Base-by-base conservation (phyloP, 2,113 vertebrate species). In the Corvus moneduloides region DNA sequence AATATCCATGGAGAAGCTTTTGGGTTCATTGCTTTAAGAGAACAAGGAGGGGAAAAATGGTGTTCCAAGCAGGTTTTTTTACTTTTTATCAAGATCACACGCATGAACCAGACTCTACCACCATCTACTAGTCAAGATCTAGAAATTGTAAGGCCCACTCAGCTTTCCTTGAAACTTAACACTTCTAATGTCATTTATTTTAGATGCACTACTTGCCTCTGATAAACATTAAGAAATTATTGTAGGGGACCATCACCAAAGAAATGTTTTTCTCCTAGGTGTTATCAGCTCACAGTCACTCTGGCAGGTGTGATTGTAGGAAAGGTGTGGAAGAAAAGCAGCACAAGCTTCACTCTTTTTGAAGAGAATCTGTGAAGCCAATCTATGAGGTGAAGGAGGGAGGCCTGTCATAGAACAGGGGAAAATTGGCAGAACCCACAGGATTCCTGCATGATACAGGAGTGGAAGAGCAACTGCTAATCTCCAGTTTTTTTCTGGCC, bases 141-240 rank as follows among this genome's bases (percentile, higher is more conserved):
- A 75, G 54, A 89, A 63, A 58, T 15, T 39, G 9, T 24, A 35
- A 66, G 13, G 4, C 55, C 16, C 35, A 23, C 10, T 27, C 9
- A 58, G 20, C 23, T 69, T 74, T 84, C 41, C 71, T 62, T 63
- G 39, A 81, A 92, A 41, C 14, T 16, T 61, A 49, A 14, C 18
- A 28, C 4, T 37, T 66, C 28, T 1, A 32, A 33, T 66, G 7
- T 11, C 2, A 32, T 80, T 87, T 73, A 46, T 76, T 69, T 69
- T 20, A 52, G 22, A 26, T 26, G 16, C 15, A n/a, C 54, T 55
- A 46, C 0, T 2, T 46, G 33, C 58, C 27, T 5, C 12, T 0
- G 2, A 15, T 15, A 89, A 89, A 41, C 20, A 10, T n/a, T 26
- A 71, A 61, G 32, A 87, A 54, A 54, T 51, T 35, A 30, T 16